These are phyloP conservation scores for Solen grandis DNA, from an alignment of 1,140 invertebrate species.

Conservation along the genomic window DNA sequence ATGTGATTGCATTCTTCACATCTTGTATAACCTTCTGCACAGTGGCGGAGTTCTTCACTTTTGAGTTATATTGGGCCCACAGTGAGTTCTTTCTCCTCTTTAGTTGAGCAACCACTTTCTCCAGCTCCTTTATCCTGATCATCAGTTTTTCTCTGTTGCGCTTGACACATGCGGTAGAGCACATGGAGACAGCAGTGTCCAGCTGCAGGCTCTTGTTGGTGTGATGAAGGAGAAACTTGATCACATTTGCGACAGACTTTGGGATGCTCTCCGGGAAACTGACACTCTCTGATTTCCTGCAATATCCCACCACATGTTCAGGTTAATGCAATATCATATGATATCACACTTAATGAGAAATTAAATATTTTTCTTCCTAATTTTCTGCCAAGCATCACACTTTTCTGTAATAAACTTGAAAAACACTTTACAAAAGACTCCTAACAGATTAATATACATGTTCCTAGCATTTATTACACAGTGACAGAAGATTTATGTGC, in stretches of 20 bases:
- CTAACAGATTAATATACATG: neutral
- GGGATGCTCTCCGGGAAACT: slow-evolving; percentile 85
- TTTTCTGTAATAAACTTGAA: neutral
- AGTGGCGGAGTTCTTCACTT: neutral
- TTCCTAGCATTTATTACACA: neutral
- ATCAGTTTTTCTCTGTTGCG: slow-evolving; percentile 36
- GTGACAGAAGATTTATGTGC: neutral
- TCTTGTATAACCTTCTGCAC: neutral
- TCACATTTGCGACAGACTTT: slow-evolving; percentile 85
- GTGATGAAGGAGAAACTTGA: slow-evolving; percentile 85
- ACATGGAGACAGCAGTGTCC: slow-evolving; percentile 37
- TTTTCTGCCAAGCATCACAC: neutral
- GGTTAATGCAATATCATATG: too few relatives aligned
- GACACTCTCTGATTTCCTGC: slow-evolving; percentile 87
- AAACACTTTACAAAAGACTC: neutral
- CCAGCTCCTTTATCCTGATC: slow-evolving; percentile 14
- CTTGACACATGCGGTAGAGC: slow-evolving; percentile 43
- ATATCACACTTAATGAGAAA: too few relatives aligned
- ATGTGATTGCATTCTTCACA: slow-evolving; percentile 3
- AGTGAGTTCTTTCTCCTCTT: slow-evolving; percentile 20
- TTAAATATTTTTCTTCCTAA: neutral
- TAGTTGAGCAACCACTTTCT: neutral
- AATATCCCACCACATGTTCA: too few relatives aligned
- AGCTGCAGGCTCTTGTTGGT: slow-evolving; percentile 35
- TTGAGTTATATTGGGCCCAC: neutral